These are phyloP conservation scores for Scaptomyza reducta DNA, from an alignment of 2,888 invertebrate species.

Conservation along the genomic window DNA sequence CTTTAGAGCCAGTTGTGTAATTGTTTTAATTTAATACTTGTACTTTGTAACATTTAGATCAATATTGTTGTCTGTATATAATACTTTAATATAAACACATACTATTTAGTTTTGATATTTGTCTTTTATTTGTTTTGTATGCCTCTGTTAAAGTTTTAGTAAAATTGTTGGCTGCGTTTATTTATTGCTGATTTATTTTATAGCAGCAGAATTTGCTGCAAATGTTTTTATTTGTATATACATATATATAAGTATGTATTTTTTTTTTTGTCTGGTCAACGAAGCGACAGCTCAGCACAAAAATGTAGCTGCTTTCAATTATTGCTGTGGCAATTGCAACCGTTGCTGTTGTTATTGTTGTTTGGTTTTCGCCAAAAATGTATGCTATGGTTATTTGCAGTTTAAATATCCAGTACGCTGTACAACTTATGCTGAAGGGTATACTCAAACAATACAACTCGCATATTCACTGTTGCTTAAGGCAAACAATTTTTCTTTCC, in stretches of 20 bases:
- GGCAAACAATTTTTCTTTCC: no score
- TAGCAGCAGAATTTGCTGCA: constrained; percentile 16
- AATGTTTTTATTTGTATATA: not conserved
- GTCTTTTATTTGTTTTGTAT: not conserved
- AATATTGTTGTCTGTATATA: constrained; percentile 1
- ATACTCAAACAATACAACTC: no score
- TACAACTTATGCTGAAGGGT: not conserved
- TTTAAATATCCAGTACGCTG: constrained; percentile 4
- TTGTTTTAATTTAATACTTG: constrained; percentile 8
- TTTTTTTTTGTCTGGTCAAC: constrained; percentile 16
- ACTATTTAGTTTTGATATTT: no score
- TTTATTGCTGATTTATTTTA: constrained; percentile 36
- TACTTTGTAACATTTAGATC: not conserved
- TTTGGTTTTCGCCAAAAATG: constrained; percentile 16
- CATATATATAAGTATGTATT: not conserved
- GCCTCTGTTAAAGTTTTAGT: constrained; percentile 10
- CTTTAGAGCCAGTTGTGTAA: not conserved
- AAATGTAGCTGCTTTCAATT: constrained; percentile 36
- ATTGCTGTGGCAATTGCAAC: constrained; percentile 29
- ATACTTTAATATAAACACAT: not conserved
- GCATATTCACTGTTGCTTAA: no score
- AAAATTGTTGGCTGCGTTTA: constrained; percentile 11
- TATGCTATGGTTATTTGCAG: constrained; percentile 31
- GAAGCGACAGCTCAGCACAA: constrained; percentile 28
- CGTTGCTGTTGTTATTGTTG: constrained; percentile 22